Evolutionary conservation across 92 coral and sea anemone genomes (phyloP).

Genomic region (Zoanthus gigantus): DNA sequence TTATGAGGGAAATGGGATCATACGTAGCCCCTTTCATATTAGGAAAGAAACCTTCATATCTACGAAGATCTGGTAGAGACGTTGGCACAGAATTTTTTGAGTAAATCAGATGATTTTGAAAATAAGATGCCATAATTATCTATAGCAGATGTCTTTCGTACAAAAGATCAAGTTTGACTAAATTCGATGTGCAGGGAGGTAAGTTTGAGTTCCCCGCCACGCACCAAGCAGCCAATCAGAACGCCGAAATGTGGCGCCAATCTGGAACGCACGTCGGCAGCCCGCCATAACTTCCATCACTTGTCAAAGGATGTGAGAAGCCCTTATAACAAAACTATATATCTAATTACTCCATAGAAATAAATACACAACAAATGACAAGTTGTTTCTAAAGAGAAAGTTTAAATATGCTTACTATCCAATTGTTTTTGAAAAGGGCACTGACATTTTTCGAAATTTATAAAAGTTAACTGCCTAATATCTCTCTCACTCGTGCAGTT

Average conservation of each 20-base stretch:
- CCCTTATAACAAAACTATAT: not conserved
- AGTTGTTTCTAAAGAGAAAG: not conserved
- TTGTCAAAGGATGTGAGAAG: slow-evolving; percentile 40
- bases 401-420: not conserved
- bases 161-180: slow-evolving; percentile 86
- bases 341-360: slow-evolving; percentile 6
- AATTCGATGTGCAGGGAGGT: slow-evolving; percentile 77
- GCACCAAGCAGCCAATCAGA: slow-evolving; percentile 80
- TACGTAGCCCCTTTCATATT: slow-evolving; percentile 74
- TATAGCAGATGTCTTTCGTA: slow-evolving; percentile 74
- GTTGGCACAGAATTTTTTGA: slow-evolving; percentile 70
- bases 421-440: not conserved
- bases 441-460: not conserved
- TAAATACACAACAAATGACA: slow-evolving; percentile 1
- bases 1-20: slow-evolving; percentile 78
- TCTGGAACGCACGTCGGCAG: slow-evolving; percentile 69
- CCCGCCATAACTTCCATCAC: slow-evolving; percentile 53
- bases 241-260: slow-evolving; percentile 81
- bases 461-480: slow-evolving; percentile 6
- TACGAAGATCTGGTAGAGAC: slow-evolving; percentile 78
- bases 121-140: slow-evolving; percentile 75
- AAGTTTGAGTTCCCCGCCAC: slow-evolving; percentile 99
- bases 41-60: slow-evolving; percentile 91
- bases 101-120: slow-evolving; percentile 83
- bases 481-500: not conserved